Base-by-base conservation (phyloP, 1,140 invertebrate species). In the Aphaenogaster ashmeadi region DNA sequence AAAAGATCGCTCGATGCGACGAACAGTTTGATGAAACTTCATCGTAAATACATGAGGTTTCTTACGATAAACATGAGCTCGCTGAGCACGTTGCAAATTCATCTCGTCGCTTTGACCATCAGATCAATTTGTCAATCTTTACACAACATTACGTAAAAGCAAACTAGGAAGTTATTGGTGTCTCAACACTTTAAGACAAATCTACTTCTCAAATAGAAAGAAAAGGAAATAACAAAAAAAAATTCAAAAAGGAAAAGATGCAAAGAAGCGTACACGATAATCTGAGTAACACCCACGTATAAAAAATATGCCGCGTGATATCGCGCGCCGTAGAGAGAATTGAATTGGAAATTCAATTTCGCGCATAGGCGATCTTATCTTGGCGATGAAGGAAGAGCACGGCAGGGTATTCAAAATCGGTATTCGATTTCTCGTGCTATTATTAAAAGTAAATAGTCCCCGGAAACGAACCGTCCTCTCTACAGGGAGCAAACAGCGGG, bases 291-390 rank as follows among this genome's bases (percentile, higher is more conserved):
- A 36, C 13, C n/a, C 2, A 27, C 8, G 11, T 41, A 54, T 18
- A 50, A 69, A 54, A 81, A 81, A 56, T 44, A 56, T 67, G 13
- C 3, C 62, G 47, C 36, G 62, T 36, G 21, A 71, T 81, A 81
- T 81, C 15, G 50, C 21, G 21, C 38, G 50, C 50, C n/a, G 13
- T 71, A 27, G 64, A 81, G 15, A 71, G 78, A 81, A 81, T 81
- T 71, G 78, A 54, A 81, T 71, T 81, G 78, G 78, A 81, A 81
- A 81, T 81, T 81, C 78, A 81, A 81, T 81, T 69, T 81, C 78
- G 33, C 66, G 47, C 50, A 81, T 71, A 81, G 78, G 71, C 78
- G 78, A 81, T 81, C 64, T 69, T 81, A 81, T 81, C 78, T 81
- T 18, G 47, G 33, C 33, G 33, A 69, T 69, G 62, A 69, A 41